Evolutionary conservation across 2,888 invertebrate species (phyloP), one percentile per base, ranked within the genome.

Genomic region (Heliconius hortense): DNA sequence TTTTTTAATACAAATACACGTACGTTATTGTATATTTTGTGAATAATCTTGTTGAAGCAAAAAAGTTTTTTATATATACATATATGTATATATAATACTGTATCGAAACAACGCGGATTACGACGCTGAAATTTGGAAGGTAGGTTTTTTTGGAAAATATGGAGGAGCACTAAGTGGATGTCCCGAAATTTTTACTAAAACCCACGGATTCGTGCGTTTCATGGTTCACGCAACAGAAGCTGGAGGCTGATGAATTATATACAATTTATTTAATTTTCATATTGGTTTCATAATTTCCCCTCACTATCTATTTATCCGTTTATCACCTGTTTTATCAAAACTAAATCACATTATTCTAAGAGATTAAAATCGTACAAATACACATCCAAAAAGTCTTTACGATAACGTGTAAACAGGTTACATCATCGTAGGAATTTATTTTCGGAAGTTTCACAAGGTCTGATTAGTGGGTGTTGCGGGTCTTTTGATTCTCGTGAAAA

Each of bases 391-490:
- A 48, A 59, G 67, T 78, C 78, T 75, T 75, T 26, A 73, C 72
- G 76, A 69, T 35, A 72, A 39, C 35, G 8, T 56, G 43, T 59
- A 66, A 80, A 62, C 60, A 24, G 24, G 24, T 56, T 59, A 67
- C 70, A 60, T 28, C 71, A 60, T 59, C 56, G 59, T 69, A 66
- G 64, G 60, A 75, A 74, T 74, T 76, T 79, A 75, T 77, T 78
- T 78, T 75, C 67, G 71, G 75, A 80, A 79, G 72, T 80, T 79
- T 80, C 76, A 48, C 63, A 72, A 71, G 74, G 72, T 76, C 74
- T 79, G 78, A 78, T 80, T 79, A 80, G 79, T 77, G 78, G 76
- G 74, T 77, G 79, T 76, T 77, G 77, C 66, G 79, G 80, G 77
- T 75, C 77, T 77, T 78, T 79, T 79, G 78, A 78, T 78, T 79